Evolutionary conservation across 2,113 vertebrate species (phyloP), one percentile per base, ranked within the genome.

Genomic region (Struthidea cinerea): DNA sequence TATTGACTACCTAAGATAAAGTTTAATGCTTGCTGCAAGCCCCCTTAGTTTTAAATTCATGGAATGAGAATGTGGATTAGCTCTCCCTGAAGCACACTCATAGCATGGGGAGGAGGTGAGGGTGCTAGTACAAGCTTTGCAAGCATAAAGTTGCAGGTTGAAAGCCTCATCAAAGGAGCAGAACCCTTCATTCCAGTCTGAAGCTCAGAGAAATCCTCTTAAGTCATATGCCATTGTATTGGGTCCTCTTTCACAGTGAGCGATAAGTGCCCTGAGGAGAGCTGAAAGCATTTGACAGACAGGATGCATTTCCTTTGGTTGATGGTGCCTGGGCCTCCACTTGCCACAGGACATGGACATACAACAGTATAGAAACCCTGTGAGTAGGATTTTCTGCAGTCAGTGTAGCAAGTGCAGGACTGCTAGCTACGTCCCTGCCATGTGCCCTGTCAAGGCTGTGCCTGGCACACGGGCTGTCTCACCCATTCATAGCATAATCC

Each of bases 1-100:
- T 97, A 90, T 78, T 94, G 96, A 95, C 96, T 84, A 97, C 70
- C 82, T 95, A 95, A 95, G 84, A 94, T 91, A 93, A 97, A 96
- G 93, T 96, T 91, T 95, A 97, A 93, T 22, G 5, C 70, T 93
- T 84, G 73, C 76, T 93, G 73, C 83, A 85, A 97, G 56, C 49
- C 84, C 73, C 60, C 80, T 93, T 93, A 80, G 87, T 94, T 96
- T 95, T 82, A 93, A 94, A 95, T 95, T 93, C 84, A 92, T 84
- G 76, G 95, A 90, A 97, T 89, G 77, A 82, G 75, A 94, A 91
- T 21, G 37, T 92, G 76, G 87, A 91, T 96, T 93, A 90, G 65
- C 68, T 84, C 39, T 89, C 83, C 60, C 79, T 63, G 83, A 77
- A 95, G 76, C 52, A 86, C 28, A 67, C 11, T 42, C 14, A 0